Percentiles rank a stretch among this genome's conserved stretches.
These are phyloP conservation scores for Marasmarcha lunaedactyla DNA, from an alignment of 2,888 invertebrate species.

Conservation along the genomic window DNA sequence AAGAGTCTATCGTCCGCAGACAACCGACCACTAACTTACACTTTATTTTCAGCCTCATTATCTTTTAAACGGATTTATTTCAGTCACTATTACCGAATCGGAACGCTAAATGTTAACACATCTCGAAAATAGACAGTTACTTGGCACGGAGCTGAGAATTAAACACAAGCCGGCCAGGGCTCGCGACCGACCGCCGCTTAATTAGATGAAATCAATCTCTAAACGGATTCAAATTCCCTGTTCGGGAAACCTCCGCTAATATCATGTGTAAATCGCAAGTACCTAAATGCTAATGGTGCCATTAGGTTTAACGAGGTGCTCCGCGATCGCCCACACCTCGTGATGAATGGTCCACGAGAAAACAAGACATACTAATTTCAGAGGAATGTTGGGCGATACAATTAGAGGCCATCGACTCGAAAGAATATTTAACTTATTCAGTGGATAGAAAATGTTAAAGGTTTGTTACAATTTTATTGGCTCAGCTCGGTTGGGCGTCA, in stretches of 20 bases:
- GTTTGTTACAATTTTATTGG: slow-evolving; percentile 59
- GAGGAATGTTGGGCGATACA: slow-evolving; percentile 21
- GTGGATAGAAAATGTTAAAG: slow-evolving; percentile 27
- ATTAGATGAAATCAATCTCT: slow-evolving; percentile 43
- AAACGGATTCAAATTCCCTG: slow-evolving; percentile 31
- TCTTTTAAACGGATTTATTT: slow-evolving; percentile 63
- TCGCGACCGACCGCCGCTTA: slow-evolving; percentile 42
- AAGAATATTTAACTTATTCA: slow-evolving; percentile 26
- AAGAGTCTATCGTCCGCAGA: slow-evolving; percentile 44
- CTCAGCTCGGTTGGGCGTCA: slow-evolving; percentile 42
- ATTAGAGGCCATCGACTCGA: slow-evolving; percentile 22
- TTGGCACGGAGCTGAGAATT: slow-evolving; percentile 42
- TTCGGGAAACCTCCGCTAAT: slow-evolving; percentile 27
- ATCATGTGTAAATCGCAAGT: slow-evolving; percentile 33
- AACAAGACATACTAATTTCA: slow-evolving; percentile 40
- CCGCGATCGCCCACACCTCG: slow-evolving; percentile 27
- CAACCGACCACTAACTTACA: slow-evolving; percentile 48
- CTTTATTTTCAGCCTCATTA: slow-evolving; percentile 67
- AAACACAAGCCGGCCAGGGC: slow-evolving; percentile 48
- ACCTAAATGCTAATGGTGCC: slow-evolving; percentile 32
- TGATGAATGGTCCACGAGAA: slow-evolving; percentile 34
- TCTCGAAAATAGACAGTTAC: slow-evolving; percentile 47
- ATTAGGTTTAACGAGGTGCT: slow-evolving; percentile 22
- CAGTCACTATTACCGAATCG: slow-evolving; percentile 38
- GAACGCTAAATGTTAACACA: slow-evolving; percentile 44